Evolutionary conservation across 2,797 vertebrate species (phyloP).

Genomic region (Anableps anableps): DNA sequence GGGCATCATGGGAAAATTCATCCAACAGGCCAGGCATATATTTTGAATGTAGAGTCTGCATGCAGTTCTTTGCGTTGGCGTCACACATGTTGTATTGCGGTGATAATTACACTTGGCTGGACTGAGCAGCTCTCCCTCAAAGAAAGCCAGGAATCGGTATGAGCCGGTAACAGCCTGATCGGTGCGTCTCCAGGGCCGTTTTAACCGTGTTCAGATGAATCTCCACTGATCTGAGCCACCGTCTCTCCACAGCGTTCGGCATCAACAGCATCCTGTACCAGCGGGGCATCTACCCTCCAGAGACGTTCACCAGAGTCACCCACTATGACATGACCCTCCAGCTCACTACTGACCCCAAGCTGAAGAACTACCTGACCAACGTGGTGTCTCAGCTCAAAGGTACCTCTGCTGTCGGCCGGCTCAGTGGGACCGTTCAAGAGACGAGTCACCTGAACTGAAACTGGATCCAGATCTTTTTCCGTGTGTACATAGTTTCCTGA

Average conservation of each 20-base stretch:
- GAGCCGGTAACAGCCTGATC: neutral
- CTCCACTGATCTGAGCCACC: neutral
- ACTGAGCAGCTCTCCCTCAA: neutral
- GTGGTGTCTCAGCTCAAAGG: slow-evolving; percentile 95
- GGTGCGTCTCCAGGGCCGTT: neutral
- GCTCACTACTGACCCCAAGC: slow-evolving; percentile 88
- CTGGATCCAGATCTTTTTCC: neutral
- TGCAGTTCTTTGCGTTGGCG: too few species aligned
- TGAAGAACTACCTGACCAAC: slow-evolving; percentile 91
- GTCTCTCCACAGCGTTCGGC: slow-evolving; percentile 85
- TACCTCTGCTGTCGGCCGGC: slow-evolving; percentile 45
- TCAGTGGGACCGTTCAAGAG: neutral
- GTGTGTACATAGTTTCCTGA: neutral
- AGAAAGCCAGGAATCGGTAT: neutral
- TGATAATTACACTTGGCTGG: neutral
- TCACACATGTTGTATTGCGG: too few species aligned
- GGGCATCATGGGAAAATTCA: too few species aligned
- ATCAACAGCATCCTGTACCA: slow-evolving; percentile 98
- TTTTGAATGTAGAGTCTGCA: neutral
- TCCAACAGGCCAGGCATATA: neutral
- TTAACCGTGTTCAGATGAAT: neutral
- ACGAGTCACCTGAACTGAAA: neutral
- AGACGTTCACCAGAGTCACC: slow-evolving; percentile 91
- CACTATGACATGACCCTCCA: slow-evolving; percentile 94
- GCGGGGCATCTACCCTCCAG: slow-evolving; percentile 93